phyloP scores from a whole-genome alignment of 2,113 vertebrate species.

The Malurus alboscapulatus region DNA sequence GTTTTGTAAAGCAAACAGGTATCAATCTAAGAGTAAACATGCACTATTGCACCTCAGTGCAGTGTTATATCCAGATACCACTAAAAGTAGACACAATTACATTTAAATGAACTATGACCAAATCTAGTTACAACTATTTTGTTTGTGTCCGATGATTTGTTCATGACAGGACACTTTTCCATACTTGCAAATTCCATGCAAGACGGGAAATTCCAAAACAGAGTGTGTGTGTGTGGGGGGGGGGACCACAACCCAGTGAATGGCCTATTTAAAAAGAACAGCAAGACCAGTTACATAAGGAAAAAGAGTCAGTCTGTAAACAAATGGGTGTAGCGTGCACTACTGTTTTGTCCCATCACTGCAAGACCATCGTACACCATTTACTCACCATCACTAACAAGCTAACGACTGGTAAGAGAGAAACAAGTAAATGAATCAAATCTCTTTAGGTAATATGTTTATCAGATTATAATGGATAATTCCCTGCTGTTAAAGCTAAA shows the following conservation, averaged over 20 bases:
- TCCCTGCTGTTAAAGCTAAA: background rate
- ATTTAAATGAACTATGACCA: background rate
- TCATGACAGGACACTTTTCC: background rate
- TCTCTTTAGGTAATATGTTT: background rate
- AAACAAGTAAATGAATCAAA: background rate
- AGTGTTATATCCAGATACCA: background rate
- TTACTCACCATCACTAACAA: background rate
- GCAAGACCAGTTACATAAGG: background rate
- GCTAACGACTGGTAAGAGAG: background rate
- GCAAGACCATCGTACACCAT: background rate
- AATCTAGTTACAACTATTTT: background rate
- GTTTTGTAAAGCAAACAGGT: background rate
- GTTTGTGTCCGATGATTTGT: background rate
- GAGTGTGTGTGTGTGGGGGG: too few relatives aligned
- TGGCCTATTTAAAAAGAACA: background rate
- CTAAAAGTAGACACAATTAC: background rate
- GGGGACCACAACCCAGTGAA: accelerated
- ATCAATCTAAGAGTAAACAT: background rate
- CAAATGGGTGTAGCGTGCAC: background rate
- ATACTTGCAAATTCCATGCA: background rate
- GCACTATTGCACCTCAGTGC: background rate
- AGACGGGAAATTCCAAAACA: background rate
- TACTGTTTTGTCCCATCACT: background rate
- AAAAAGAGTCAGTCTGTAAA: background rate
- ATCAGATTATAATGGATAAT: background rate